Conservation (phyloP, 2,888 invertebrate species). For the Axea sp. region DNA sequence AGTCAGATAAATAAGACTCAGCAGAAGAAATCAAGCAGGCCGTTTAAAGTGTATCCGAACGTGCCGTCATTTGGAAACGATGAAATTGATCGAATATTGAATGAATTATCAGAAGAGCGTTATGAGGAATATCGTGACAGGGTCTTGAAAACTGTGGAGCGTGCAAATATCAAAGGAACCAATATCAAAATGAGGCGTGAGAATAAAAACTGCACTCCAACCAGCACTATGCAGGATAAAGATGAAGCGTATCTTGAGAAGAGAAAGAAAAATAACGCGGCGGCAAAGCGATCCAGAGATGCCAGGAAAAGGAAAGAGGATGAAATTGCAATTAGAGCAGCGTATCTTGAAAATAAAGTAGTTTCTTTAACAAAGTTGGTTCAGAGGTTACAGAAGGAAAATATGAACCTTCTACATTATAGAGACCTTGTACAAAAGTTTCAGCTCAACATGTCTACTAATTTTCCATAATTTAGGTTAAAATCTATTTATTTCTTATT, state of each 20-base stretch:
- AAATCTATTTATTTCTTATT: no score
- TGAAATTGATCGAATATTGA: conserved; percentile 79
- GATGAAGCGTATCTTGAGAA: conserved; percentile 94
- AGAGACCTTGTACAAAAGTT: no score
- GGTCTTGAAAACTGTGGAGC: conserved; percentile 84
- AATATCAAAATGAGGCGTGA: conserved; percentile 86
- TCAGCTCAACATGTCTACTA: no score
- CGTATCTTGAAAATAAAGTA: conserved; percentile 92
- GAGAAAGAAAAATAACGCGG: conserved; percentile 94
- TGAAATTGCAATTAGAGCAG: conserved; percentile 92
- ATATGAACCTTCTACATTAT: conserved; percentile 5
- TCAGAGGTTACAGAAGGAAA: conserved; percentile 28
- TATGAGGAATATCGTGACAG: conserved; percentile 86
- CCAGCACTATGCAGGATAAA: conserved; percentile 78
- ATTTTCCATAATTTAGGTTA: no score
- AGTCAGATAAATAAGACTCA: not conserved
- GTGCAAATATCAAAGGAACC: conserved; percentile 82
- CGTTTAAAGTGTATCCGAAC: conserved; percentile 87
- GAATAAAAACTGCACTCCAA: conserved; percentile 66
- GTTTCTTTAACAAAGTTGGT: conserved; percentile 87
- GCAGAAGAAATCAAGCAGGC: conserved; percentile 81
- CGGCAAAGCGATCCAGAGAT: conserved; percentile 96
- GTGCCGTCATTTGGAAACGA: conserved; percentile 79
- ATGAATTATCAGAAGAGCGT: conserved; percentile 83
- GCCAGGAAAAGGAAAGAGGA: conserved; percentile 94